A percentile compares a stretch with the other conserved stretches of the same genome.
Conservation (phyloP, 2,113 vertebrate species). For the Lamprotornis superbus region DNA sequence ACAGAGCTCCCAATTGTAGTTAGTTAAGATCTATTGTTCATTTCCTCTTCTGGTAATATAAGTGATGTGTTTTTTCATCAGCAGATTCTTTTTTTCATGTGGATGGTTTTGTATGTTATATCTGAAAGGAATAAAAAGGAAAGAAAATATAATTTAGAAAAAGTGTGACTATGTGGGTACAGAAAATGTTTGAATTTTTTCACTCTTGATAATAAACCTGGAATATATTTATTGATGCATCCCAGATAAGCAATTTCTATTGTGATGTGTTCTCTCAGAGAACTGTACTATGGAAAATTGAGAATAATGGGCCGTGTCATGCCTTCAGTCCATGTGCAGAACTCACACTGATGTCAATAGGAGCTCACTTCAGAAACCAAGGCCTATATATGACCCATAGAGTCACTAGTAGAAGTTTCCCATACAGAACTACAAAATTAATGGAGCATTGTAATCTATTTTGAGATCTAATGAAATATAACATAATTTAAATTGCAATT, state of each 20-base stretch:
- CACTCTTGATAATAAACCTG: neutral
- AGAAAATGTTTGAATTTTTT: neutral
- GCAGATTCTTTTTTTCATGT: neutral
- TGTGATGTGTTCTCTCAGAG: constrained; percentile 30
- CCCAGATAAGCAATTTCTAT: constrained; percentile 49
- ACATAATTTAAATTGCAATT: constrained; percentile 62
- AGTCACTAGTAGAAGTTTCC: constrained; percentile 42
- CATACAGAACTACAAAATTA: constrained; percentile 60
- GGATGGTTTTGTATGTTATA: neutral
- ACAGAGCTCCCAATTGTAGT: neutral
- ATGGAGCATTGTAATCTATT: constrained; percentile 66
- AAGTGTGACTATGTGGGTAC: neutral
- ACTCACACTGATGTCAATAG: constrained; percentile 44
- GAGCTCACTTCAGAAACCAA: neutral
- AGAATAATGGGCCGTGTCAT: constrained; percentile 60
- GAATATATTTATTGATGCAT: constrained; percentile 20
- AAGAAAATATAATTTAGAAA: neutral
- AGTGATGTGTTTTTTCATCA: neutral
- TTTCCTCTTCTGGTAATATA: neutral
- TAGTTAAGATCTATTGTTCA: neutral
- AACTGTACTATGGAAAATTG: constrained; percentile 51
- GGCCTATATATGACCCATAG: neutral
- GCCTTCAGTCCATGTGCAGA: constrained; percentile 40
- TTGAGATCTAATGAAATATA: constrained; percentile 64
- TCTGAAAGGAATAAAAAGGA: neutral